A percentile compares a stretch with the other conserved stretches of the same genome.
Evolutionary conservation across 2,888 invertebrate species (phyloP).

Genomic region (Eudasyphora cyanicolor): DNA sequence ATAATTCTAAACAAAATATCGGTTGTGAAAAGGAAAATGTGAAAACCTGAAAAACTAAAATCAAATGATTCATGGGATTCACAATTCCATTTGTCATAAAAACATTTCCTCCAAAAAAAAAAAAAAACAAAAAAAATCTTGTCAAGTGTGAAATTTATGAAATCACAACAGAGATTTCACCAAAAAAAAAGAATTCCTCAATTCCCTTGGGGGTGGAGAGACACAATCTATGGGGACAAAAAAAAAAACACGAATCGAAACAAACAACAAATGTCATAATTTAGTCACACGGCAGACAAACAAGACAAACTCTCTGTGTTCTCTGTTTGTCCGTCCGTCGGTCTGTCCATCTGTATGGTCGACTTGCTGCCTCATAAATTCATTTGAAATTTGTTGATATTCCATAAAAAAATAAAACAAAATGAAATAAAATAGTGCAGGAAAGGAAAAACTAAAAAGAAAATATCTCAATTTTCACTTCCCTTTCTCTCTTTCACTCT

Average conservation of each 20-base stretch:
- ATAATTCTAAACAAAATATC: too few species aligned
- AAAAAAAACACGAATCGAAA: not conserved
- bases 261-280: constrained; percentile 30
- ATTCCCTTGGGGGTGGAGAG: not conserved
- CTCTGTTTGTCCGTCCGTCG: not conserved
- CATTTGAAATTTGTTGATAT: constrained; percentile 35
- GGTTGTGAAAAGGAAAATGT: too few species aligned
- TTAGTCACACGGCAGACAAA: not conserved
- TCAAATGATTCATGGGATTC: not conserved
- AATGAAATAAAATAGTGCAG: not conserved
- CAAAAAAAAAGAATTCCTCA: not conserved
- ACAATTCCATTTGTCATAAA: constrained; percentile 6
- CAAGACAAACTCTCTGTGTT: too few species aligned
- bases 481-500: not conserved
- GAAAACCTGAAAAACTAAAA: too few species aligned
- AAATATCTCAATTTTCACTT: not conserved
- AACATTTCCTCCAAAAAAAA: too few species aligned
- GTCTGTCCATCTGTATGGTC: not conserved
- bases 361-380: constrained; percentile 27
- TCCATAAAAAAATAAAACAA: constrained; percentile 25
- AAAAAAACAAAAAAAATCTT: too few species aligned
- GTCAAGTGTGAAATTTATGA: not conserved
- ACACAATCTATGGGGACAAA: not conserved
- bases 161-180: not conserved
- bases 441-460: not conserved